Conservation (phyloP, 1,140 invertebrate genomes). For the Lutraria rhynchaena region DNA sequence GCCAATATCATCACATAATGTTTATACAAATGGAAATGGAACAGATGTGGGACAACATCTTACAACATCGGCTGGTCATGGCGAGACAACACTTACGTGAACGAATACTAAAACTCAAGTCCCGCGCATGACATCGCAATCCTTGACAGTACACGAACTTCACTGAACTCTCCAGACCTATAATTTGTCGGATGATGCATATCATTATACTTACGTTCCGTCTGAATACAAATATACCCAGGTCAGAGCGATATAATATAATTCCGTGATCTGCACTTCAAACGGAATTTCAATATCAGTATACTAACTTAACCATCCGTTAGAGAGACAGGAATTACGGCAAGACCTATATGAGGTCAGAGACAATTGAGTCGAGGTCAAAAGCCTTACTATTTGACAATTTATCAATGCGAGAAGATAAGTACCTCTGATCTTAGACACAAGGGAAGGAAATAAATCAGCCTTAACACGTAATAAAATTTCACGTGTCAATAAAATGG, state of each 20-base stretch:
- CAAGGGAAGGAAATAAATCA: conserved; percentile 19
- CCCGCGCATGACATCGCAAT: conserved; percentile 19
- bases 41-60: no score
- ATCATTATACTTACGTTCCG: conserved; percentile 33
- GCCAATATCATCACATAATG: no score
- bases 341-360: background rate
- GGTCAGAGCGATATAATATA: conserved; percentile 21
- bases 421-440: conserved; percentile 17
- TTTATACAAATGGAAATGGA: no score
- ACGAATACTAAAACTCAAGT: no score
- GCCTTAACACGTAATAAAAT: conserved; percentile 41
- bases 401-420: conserved; percentile 39
- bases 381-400: conserved; percentile 37
- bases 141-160: conserved; percentile 38
- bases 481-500: conserved; percentile 41
- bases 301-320: no score
- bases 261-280: conserved; percentile 5
- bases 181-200: conserved; percentile 35
- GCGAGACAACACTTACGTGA: no score
- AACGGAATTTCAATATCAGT: background rate
- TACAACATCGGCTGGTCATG: no score
- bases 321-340: background rate
- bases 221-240: background rate
- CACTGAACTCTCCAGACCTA: conserved; percentile 22
- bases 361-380: conserved; percentile 34